phyloP scores from a whole-genome alignment of 2,888 invertebrate genomes.

The Xanthia togata region DNA sequence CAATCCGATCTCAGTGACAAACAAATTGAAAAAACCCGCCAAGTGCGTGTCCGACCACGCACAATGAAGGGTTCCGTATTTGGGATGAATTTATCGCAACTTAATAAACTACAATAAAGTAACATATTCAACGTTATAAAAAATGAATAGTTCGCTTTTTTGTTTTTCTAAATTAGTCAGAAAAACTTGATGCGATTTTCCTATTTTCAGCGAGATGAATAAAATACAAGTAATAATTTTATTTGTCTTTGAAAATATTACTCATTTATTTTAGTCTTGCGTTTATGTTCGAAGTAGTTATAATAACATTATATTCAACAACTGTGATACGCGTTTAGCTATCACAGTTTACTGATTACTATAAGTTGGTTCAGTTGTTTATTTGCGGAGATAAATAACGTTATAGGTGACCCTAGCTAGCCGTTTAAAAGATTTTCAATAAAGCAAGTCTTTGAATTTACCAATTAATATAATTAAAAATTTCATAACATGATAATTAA shows the following conservation, averaged over 20 bases:
- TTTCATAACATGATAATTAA: slow-evolving; percentile 85
- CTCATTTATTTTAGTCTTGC: slow-evolving; percentile 10
- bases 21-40: neutral
- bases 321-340: slow-evolving; percentile 45
- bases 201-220: neutral
- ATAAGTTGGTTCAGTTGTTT: slow-evolving; percentile 34
- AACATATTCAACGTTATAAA: neutral
- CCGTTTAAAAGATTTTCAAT: slow-evolving; percentile 45
- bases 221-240: neutral
- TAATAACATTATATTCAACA: slow-evolving; percentile 47
- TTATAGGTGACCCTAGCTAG: slow-evolving; percentile 43
- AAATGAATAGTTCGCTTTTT: neutral
- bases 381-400: slow-evolving; percentile 47
- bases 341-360: slow-evolving; percentile 49
- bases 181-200: neutral
- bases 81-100: no score
- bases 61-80: no score
- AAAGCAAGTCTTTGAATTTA: slow-evolving; percentile 70
- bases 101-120: neutral
- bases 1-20: neutral
- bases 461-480: slow-evolving; percentile 86
- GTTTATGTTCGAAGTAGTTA: slow-evolving; percentile 31
- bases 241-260: neutral
- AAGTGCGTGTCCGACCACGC: no score
- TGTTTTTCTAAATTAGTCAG: neutral